Evolutionary conservation across 2,797 vertebrate species (phyloP).

Genomic region (Protosalanx chinensis): DNA sequence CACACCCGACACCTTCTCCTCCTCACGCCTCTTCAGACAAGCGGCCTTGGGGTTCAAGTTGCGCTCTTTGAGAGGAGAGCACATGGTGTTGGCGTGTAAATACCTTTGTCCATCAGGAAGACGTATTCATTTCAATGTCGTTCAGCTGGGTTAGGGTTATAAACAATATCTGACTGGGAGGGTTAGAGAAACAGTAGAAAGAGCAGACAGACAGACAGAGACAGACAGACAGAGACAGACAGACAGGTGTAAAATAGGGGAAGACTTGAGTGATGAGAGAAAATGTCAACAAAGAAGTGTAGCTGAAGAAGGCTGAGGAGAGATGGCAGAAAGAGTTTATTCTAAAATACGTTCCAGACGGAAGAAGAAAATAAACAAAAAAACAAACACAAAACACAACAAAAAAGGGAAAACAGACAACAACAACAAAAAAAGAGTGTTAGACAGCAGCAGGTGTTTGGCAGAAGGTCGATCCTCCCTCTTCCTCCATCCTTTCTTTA

Average conservation of each 20-base stretch:
- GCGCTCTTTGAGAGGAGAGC: slow-evolving; percentile 77
- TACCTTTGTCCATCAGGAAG: not conserved
- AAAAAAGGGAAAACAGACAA: not conserved
- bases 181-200: too few relatives aligned
- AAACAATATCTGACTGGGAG: too few relatives aligned
- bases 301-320: slow-evolving; percentile 1
- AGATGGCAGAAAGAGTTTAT: not conserved
- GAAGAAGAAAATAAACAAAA: not conserved
- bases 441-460: slow-evolving; percentile 11
- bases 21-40: slow-evolving; percentile 97
- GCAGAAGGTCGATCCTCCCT: slow-evolving; percentile 1
- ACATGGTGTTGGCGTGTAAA: slow-evolving; percentile 11
- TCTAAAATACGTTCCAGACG: too few relatives aligned
- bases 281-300: not conserved
- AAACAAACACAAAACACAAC: not conserved
- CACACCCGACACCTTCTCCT: slow-evolving; percentile 92
- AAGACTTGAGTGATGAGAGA: not conserved
- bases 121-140: too few relatives aligned
- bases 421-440: too few relatives aligned
- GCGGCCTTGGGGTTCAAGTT: slow-evolving; percentile 98
- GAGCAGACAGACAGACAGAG: too few relatives aligned
- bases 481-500: not conserved
- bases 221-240: too few relatives aligned
- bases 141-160: too few relatives aligned
- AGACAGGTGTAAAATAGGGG: not conserved